Percentiles rank a stretch among this genome's conserved stretches.
phyloP scores from a whole-genome alignment of 1,140 invertebrate species.

The Cryptotermes secundus region DNA sequence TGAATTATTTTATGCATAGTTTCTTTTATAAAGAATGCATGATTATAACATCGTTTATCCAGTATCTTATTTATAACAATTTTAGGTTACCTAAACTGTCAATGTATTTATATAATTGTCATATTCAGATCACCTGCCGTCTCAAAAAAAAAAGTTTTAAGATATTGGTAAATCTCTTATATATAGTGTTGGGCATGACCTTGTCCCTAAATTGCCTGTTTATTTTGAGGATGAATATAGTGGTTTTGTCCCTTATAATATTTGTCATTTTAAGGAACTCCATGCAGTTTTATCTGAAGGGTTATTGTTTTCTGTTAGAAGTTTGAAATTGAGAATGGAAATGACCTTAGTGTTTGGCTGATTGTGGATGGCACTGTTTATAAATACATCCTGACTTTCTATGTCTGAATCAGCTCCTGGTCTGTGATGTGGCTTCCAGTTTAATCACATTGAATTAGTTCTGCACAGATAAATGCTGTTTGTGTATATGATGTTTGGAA shows the following conservation, averaged over 20 bases:
- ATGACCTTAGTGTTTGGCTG: neutral
- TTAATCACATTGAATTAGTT: neutral
- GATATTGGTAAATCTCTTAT: neutral
- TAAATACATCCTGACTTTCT: neutral
- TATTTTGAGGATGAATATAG: neutral
- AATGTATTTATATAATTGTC: neutral
- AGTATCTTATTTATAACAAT: neutral
- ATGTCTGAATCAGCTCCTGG: neutral
- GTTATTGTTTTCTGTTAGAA: neutral
- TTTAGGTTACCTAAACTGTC: neutral
- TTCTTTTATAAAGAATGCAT: neutral
- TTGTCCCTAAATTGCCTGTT: neutral
- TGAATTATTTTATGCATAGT: neutral
- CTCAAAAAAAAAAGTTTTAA: neutral
- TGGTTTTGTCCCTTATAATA: neutral
- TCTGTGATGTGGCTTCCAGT: conserved; percentile 14
- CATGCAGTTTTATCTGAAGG: neutral
- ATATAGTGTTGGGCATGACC: neutral
- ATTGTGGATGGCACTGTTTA: neutral
- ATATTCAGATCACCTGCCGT: neutral
- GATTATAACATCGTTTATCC: neutral
- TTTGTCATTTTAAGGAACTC: neutral
- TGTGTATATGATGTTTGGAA: conserved; percentile 6
- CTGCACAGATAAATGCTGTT: neutral
- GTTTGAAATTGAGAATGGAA: neutral